Evolutionary conservation across 2,888 invertebrate species (phyloP).

Genomic region (Microplitis deprimator): DNA sequence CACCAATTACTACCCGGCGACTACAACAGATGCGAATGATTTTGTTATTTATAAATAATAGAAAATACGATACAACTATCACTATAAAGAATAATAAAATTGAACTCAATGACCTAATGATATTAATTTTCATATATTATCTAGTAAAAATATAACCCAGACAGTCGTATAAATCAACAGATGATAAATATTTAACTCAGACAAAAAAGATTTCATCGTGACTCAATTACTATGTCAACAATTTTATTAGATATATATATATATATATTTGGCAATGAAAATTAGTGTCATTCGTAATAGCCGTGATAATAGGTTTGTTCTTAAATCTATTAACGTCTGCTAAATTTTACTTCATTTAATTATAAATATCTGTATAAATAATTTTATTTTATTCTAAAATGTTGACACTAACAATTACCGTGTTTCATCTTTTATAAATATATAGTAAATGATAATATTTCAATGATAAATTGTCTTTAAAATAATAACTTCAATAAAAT

Average conservation of each 20-base stretch:
- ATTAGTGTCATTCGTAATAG: background rate
- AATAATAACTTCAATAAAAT: background rate
- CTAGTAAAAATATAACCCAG: background rate
- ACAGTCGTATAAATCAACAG: background rate
- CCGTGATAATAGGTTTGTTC: background rate
- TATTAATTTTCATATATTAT: constrained; percentile 3
- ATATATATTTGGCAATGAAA: background rate
- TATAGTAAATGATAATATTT: too few species aligned
- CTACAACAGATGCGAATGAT: background rate
- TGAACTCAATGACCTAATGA: constrained; percentile 16
- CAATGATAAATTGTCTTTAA: background rate
- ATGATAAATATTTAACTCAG: background rate
- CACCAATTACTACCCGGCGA: constrained; percentile 6
- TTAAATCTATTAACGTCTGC: background rate
- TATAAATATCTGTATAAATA: background rate
- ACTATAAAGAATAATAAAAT: background rate
- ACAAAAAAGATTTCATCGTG: background rate
- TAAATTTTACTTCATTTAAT: background rate
- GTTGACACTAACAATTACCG: too few species aligned
- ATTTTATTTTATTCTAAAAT: background rate
- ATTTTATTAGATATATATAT: background rate
- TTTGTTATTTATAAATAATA: background rate
- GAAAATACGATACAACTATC: background rate
- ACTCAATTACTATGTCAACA: background rate
- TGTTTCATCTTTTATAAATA: too few species aligned